phyloP scores from a whole-genome alignment of 2,888 invertebrate species.

The Andrena chrysosceles region DNA sequence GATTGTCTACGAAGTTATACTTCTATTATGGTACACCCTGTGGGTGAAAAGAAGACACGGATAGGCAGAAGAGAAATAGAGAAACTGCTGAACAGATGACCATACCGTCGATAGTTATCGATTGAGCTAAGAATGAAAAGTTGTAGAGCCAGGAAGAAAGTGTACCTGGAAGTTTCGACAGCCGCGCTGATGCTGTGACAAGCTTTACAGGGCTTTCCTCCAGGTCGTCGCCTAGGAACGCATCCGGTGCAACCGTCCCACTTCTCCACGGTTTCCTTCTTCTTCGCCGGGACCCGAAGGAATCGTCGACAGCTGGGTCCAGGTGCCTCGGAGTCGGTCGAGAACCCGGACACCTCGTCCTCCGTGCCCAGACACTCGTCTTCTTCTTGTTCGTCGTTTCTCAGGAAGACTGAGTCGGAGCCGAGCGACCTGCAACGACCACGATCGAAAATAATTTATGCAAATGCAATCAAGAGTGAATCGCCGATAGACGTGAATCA shows the following conservation, averaged over 20 bases:
- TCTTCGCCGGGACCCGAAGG: slow-evolving; percentile 84
- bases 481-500: too few species aligned
- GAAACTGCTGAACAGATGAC: too few species aligned
- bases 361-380: slow-evolving; percentile 90
- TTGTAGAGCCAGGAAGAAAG: background rate
- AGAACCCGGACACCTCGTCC: slow-evolving; percentile 93
- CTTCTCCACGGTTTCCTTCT: slow-evolving; percentile 79
- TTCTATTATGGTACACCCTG: too few species aligned
- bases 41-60: too few species aligned
- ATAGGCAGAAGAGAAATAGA: too few species aligned
- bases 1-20: too few species aligned
- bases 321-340: slow-evolving; percentile 91
- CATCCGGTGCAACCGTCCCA: slow-evolving; percentile 85
- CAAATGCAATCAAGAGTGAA: background rate
- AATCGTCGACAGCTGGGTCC: slow-evolving; percentile 82
- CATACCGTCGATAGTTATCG: too few species aligned
- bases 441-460: background rate
- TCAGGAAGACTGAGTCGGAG: slow-evolving; percentile 93
- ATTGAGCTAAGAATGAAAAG: too few species aligned
- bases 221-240: slow-evolving; percentile 81
- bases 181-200: slow-evolving; percentile 83
- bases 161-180: slow-evolving; percentile 81
- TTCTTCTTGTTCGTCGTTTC: slow-evolving; percentile 85
- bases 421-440: slow-evolving; percentile 86
- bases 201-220: slow-evolving; percentile 75